Evolutionary conservation across 2,113 vertebrate species (phyloP).

Genomic region (Platycercus adscitus): DNA sequence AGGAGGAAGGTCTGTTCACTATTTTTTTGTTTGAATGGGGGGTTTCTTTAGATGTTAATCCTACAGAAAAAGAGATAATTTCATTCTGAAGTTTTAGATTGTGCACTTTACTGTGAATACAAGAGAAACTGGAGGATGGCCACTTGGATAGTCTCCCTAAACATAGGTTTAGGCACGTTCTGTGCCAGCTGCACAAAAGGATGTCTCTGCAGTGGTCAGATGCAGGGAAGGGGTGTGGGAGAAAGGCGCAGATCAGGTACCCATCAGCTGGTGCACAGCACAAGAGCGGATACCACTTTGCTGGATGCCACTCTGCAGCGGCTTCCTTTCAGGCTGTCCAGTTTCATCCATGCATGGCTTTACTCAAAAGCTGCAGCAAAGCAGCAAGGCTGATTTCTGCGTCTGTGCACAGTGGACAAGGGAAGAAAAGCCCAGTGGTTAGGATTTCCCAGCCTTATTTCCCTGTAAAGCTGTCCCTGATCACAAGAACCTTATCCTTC

Average conservation of each 20-base stretch:
- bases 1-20: neutral
- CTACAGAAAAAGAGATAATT: neutral
- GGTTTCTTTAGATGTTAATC: neutral
- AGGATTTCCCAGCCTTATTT: neutral
- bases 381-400: neutral
- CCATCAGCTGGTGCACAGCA: rapidly evolving
- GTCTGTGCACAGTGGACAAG: rapidly evolving
- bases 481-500: neutral
- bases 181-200: neutral
- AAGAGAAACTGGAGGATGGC: neutral
- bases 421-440: too few species aligned
- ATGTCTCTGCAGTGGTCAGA: neutral
- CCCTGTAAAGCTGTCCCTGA: neutral
- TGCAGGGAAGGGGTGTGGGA: neutral
- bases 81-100: neutral
- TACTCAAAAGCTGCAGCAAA: neutral
- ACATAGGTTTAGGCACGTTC: rapidly evolving
- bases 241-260: neutral
- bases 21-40: neutral
- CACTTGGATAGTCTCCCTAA: neutral
- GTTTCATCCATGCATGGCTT: rapidly evolving
- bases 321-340: neutral
- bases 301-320: neutral
- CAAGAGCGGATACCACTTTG: neutral
- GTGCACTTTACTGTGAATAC: neutral